Evolutionary conservation across 2,797 vertebrate genomes (phyloP).

Genomic region (Lateolabrax maculatus): DNA sequence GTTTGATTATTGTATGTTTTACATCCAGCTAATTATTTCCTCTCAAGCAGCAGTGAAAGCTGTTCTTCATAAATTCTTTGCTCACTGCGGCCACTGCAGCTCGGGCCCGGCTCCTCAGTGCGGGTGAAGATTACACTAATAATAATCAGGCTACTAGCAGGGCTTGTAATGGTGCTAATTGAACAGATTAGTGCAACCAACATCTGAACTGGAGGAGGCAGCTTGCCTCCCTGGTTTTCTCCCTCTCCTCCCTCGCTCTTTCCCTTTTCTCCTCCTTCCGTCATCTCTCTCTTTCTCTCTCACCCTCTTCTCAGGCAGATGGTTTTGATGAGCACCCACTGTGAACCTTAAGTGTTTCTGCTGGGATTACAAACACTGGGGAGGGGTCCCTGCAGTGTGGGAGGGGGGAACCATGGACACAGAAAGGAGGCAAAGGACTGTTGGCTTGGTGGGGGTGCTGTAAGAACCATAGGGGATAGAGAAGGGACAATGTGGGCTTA

Average conservation of each 20-base stretch:
- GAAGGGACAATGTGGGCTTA: constrained; percentile 85
- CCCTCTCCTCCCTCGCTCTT: constrained; percentile 51
- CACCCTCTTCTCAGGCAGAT: constrained; percentile 97
- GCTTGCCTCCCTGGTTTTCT: constrained; percentile 73
- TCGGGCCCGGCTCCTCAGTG: constrained; percentile 77
- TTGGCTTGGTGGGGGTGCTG: constrained; percentile 80
- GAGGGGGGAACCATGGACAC: constrained; percentile 74
- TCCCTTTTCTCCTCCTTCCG: constrained; percentile 49
- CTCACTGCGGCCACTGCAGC: constrained; percentile 28
- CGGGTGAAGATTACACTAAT: constrained; percentile 95
- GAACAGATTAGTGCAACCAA: constrained; percentile 96
- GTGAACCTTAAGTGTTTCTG: constrained; percentile 99
- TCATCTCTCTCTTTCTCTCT: constrained; percentile 86
- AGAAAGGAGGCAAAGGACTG: constrained; percentile 81
- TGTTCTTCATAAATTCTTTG: constrained; percentile 14
- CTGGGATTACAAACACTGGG: constrained; percentile 99
- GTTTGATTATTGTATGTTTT: constrained; percentile 1
- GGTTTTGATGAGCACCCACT: constrained; percentile 99
- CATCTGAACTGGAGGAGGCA: constrained; percentile 73
- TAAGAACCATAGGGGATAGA: constrained; percentile 75
- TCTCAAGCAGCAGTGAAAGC: constrained; percentile 19
- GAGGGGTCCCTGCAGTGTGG: constrained; percentile 83
- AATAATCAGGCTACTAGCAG: constrained; percentile 96
- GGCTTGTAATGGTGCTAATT: constrained; percentile 99
- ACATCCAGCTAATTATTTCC: constrained; percentile 29